Evolutionary conservation across 2,888 invertebrate species (phyloP), one percentile per base, ranked within the genome.

Genomic region (Drosophila kambysellisi): DNA sequence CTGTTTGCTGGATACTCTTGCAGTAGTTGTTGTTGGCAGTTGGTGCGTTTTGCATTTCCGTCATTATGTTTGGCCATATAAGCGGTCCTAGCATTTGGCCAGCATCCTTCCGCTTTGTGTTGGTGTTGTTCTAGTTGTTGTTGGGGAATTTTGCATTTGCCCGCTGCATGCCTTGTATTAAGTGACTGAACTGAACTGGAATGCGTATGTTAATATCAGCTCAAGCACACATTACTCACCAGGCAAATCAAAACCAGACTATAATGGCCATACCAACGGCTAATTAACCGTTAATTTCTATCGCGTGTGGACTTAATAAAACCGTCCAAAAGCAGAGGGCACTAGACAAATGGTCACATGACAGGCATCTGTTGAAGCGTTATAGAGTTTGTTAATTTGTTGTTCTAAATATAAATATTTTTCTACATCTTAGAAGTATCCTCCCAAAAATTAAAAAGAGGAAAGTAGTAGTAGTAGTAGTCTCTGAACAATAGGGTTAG

Each of bases 1-100:
- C 29, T 62, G 59, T 15, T 46, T 62, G 53, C 46, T 60, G 65
- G 80, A 60, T 70, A 75, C 66, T 74, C 63, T 80, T 73, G 73
- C 72, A 59, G 83, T 77, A 77, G 32, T 52, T 52, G n/a, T 9
- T 68, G 76, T 79, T 86, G 74, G 68, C 61, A 58, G 80, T 70
- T 70, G 62, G 35, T 80, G 80, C 82, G 65, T 79, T 46, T 80
- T 72, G 71, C 83, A 83, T 83, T 88, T 88, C 89, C 87, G 87
- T 62, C 79, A 84, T 87, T 89, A 79, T 81, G 85, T 79, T 84
- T 84, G 76, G 58, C 60, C 59, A 66, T 72, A 66, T 51, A 78
- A 76, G 64, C 78, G 78, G 69, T 70, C 78, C 52, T 57, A 76
- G 83, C 83, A 88, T 81, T 89, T 79, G 82, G 54, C 59, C 58